Evolutionary conservation across 2,797 vertebrate genomes (phyloP).

Genomic region (Petrocephalus schoutedeni): DNA sequence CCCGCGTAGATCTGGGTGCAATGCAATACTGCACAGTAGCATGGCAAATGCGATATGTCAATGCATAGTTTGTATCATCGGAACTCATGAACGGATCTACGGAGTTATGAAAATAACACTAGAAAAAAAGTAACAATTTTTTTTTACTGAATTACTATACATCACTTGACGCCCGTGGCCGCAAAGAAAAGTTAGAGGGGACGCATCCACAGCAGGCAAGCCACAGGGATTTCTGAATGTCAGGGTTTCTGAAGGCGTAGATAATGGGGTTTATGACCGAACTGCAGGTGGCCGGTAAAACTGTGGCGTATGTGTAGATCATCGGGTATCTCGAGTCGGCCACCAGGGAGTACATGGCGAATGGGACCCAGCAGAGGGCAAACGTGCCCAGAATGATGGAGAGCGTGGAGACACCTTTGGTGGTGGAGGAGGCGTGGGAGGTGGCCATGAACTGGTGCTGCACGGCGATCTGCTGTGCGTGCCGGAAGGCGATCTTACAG

Average conservation of each 20-base stretch:
- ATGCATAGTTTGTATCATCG: constrained; percentile 13
- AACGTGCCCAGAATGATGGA: constrained; percentile 82
- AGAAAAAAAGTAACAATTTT: background rate
- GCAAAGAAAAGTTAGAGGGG: constrained; percentile 70
- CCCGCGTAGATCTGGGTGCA: background rate
- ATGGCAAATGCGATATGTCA: background rate
- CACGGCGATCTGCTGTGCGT: constrained; percentile 88
- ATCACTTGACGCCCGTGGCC: constrained; percentile 82
- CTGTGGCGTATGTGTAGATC: constrained; percentile 79
- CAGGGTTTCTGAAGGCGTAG: constrained; percentile 84
- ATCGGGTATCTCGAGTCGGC: constrained; percentile 78
- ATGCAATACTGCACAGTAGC: background rate
- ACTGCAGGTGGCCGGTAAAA: constrained; percentile 77
- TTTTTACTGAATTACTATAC: constrained; percentile 64
- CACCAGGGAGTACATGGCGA: constrained; percentile 81
- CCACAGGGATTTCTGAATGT: constrained; percentile 86
- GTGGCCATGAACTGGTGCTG: constrained; percentile 83
- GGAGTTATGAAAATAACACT: background rate
- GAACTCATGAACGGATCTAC: background rate
- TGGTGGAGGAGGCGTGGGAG: constrained; percentile 58
- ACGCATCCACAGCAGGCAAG: constrained; percentile 80
- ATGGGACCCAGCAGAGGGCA: constrained; percentile 81
- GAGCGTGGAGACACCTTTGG: constrained; percentile 83
- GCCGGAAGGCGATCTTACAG: constrained; percentile 82
- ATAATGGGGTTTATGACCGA: constrained; percentile 85